Percentiles rank a stretch among this genome's conserved stretches.
Evolutionary conservation across 2,888 invertebrate species (phyloP).

Genomic region (Timandra comae): DNA sequence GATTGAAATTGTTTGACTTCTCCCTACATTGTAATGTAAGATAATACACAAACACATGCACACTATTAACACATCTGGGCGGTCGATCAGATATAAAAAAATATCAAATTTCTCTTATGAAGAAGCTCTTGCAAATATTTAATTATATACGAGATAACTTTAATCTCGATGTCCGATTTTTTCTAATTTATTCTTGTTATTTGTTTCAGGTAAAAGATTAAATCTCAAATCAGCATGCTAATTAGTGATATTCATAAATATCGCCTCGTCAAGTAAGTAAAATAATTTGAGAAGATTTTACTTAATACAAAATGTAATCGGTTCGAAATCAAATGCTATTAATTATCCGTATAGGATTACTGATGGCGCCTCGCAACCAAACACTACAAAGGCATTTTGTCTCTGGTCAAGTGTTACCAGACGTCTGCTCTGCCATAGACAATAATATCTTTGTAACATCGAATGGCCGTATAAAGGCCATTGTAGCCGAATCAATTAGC

Average conservation of each 20-base stretch:
- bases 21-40: conserved; percentile 31
- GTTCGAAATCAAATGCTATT: conserved; percentile 26
- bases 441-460: conserved; percentile 66
- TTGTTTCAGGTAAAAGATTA: too few species aligned
- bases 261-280: conserved; percentile 1
- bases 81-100: conserved; percentile 26
- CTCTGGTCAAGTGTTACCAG: conserved; percentile 74
- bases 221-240: too few species aligned
- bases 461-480: conserved; percentile 58
- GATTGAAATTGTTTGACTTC: too few species aligned
- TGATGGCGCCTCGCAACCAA: conserved; percentile 66
- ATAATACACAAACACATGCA: conserved; percentile 47
- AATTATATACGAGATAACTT: too few species aligned
- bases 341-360: conserved; percentile 55
- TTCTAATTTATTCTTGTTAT: conserved; percentile 35
- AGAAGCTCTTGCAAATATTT: too few species aligned
- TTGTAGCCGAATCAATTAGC: conserved; percentile 73
- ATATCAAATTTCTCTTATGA: conserved; percentile 54
- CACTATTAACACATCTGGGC: conserved; percentile 53
- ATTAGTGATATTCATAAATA: too few species aligned
- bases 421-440: conserved; percentile 67
- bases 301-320: conserved; percentile 14
- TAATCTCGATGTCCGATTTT: too few species aligned
- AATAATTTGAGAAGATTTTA: too few species aligned
- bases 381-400: conserved; percentile 74